These are phyloP conservation scores for Pachliopta kotzebuea DNA, from an alignment of 2,888 invertebrate genomes.

Conservation along the genomic window DNA sequence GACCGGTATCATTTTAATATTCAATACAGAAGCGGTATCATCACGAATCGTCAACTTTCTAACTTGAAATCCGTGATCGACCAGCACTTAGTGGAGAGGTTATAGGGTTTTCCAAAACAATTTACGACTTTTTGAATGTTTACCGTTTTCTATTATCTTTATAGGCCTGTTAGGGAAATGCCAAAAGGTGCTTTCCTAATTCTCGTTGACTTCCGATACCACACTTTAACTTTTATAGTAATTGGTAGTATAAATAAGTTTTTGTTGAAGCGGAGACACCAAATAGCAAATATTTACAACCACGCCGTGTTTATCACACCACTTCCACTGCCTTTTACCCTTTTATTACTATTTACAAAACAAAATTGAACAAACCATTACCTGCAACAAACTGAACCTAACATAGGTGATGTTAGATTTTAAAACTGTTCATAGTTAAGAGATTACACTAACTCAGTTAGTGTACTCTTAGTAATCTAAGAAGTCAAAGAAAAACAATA, in stretches of 20 bases:
- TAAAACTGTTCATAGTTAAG: too few relatives aligned
- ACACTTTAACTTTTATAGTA: background rate
- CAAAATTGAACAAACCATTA: too few relatives aligned
- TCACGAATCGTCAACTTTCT: slow-evolving; percentile 54
- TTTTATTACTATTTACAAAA: too few relatives aligned
- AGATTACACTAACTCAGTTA: too few relatives aligned
- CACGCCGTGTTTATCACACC: too few relatives aligned
- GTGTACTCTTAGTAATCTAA: too few relatives aligned
- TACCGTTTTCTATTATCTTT: background rate
- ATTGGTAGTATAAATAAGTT: background rate
- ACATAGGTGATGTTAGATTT: too few relatives aligned
- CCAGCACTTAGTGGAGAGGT: slow-evolving; percentile 32
- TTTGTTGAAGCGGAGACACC: too few relatives aligned
- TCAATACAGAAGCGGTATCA: slow-evolving; percentile 40
- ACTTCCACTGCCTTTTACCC: too few relatives aligned
- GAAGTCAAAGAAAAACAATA: background rate
- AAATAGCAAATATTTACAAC: too few relatives aligned
- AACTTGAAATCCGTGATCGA: slow-evolving; percentile 50
- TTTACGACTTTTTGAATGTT: background rate
- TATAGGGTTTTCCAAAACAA: background rate
- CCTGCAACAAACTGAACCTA: too few relatives aligned
- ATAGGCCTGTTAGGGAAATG: background rate
- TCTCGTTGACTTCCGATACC: background rate
- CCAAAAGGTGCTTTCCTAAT: background rate
- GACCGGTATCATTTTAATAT: slow-evolving; percentile 49